Evolutionary conservation across 2,113 vertebrate species (phyloP), one percentile per base, ranked within the genome.

Genomic region (Nyctibius bracteatus): DNA sequence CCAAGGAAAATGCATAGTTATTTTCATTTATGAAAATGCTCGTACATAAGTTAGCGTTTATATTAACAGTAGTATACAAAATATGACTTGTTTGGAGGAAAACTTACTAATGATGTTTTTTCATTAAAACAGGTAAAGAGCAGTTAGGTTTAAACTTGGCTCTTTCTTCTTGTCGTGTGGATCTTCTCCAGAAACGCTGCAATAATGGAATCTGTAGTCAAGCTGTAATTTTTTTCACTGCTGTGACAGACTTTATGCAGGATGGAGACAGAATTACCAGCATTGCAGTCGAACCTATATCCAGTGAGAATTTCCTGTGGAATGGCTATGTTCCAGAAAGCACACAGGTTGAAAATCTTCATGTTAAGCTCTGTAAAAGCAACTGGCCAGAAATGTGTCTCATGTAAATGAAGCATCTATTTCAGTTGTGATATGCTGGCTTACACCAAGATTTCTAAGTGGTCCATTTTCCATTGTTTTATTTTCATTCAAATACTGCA

Each of bases 111-210:
- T 58, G 4, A 65, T 71, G 49, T 88, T 22, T 95, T 95, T 96
- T 78, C 35, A 71, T 79, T 88, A 81, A 96, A 96, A 97, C 93
- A 98, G 98, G 94, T 96, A 78, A 94, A 85, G 96, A 97, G 33
- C 86, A 93, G 4, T 67, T 96, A 73, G 98, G 97, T 54, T 96
- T 98, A 87, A 99, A 99, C 93, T 88, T 99, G 97, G 98, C 97
- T 21, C 97, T 99, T 86, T 99, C 99, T 75, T 98, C 98, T 74
- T 99, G 99, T 81, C 97, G 83, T 3, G 98, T 98, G 98, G 97
- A 98, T 78, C 98, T 99, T 89, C 80, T 92, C 67, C 97, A 77
- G 88, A 86, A 95, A 19, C 41, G 96, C 52, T 99, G 99, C 93
- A 86, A 37, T 7, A 96, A 97, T 0, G 98, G 98, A 58, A 96